These are phyloP conservation scores for Drosophila baimaii DNA, from an alignment of 1,140 invertebrate genomes.

Conservation along the genomic window DNA sequence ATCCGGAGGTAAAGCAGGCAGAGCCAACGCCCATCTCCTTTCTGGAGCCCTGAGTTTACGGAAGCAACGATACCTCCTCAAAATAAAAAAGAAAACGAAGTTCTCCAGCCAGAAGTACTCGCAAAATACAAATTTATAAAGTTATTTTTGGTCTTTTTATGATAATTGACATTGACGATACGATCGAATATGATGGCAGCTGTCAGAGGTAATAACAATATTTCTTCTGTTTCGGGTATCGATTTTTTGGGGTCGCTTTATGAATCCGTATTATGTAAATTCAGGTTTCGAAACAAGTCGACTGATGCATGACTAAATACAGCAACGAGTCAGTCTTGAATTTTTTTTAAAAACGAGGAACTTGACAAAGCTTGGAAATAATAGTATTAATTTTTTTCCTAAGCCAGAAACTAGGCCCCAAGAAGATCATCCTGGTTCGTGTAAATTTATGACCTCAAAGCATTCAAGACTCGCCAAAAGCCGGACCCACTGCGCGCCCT, in stretches of 20 bases:
- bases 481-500: conserved; percentile 46
- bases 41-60: conserved; percentile 31
- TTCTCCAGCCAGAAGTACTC: conserved; percentile 43
- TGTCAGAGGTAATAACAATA: conserved; percentile 70
- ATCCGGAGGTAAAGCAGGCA: not conserved
- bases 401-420: not conserved
- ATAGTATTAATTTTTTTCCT: not conserved
- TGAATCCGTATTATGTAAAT: conserved; percentile 58
- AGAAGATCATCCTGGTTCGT: not conserved
- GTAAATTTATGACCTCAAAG: conserved; percentile 57
- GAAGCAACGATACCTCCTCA: conserved; percentile 20
- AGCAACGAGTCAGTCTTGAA: not conserved
- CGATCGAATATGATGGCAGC: conserved; percentile 70
- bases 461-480: conserved; percentile 44
- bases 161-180: conserved; percentile 70
- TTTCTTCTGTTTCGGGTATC: conserved; percentile 29
- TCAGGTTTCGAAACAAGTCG: conserved; percentile 43
- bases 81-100: not conserved
- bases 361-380: too few species aligned
- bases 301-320: conserved; percentile 53
- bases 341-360: too few species aligned
- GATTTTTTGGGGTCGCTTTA: conserved; percentile 38
- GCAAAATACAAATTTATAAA: conserved; percentile 43
- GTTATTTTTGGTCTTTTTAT: conserved; percentile 68
- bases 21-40: conserved; percentile 31